Evolutionary conservation across 2,113 vertebrate species (phyloP), one percentile per base, ranked within the genome.

Genomic region (Rhinoderma darwinii): DNA sequence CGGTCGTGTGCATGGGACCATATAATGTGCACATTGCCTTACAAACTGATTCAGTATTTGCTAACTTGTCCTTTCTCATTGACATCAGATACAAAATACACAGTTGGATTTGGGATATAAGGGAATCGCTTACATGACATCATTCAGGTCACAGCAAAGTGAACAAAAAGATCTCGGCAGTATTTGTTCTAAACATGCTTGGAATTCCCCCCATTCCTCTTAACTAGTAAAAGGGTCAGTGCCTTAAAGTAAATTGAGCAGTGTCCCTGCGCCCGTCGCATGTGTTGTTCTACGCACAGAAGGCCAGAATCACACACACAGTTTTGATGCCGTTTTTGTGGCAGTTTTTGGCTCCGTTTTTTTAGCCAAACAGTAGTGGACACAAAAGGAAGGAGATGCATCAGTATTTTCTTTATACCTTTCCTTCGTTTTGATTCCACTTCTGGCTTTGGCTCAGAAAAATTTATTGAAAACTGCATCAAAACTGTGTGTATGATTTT

Each of bases 161-260:
- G 44, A 78, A 78, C 75, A 78, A 32, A 78, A 54, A 51, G 27
- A 51, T 32, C 75, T 22, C 0, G 0, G 27, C 75, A 78, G n/a
- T 78, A 51, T 78, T 78, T 78, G 47, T 54, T 78, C 75, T 78
- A 22, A 78, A 35, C 27, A 78, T 78, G 75, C 75, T 47, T 30
- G 75, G 30, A 32, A 78, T 78, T 78, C 75, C 32, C 75, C 75
- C 75, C 75, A 78, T 78, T 78, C 75, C 27, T 78, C 44, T 0
- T 27, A 4, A 51, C 27, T 72, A 78, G 47, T 35, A 35, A 72
- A 78, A 78, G 75, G 75, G 44, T 78, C 44, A 78, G 44, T 20
- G 50, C n/a, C 27, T 35, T 72, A 39, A 51, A 32, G 15, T 47
- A 12, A 78, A 17, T 18, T 27, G 44, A 78, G 27, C 44, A 20